Base-by-base conservation (phyloP, 2,113 vertebrate species). In the Isurus oxyrinchus region DNA sequence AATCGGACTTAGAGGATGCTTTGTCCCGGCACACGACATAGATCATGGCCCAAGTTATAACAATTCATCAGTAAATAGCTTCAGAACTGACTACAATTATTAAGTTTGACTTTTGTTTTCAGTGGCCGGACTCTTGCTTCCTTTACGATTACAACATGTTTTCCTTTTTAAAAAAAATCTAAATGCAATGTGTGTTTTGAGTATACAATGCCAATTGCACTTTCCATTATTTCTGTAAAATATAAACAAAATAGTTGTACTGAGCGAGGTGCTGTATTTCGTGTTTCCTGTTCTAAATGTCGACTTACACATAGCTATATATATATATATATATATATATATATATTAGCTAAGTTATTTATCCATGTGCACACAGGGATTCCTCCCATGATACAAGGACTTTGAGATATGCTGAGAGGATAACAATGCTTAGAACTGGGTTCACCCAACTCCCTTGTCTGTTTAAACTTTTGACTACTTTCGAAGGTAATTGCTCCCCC, bases 121-220 rank as follows among this genome's bases (percentile, higher is more conserved):
- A 31, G 55, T 35, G 27, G 4, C 61, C 11, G 59, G 59, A 63
- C 90, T 40, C 16, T n/a, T 91, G 88, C 8, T 55, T 91, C 88
- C 25, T 40, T 94, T 94, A 40, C 61, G 21, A 94, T 63, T 66
- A 61, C 57, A 93, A 55, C 53, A 90, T 57, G 23, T 63, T 88
- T 40, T 59, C 40, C 19, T 88, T 27, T 66, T 19, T 1, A 53
- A 67, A 67, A 90, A 90, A 44, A 21, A 23, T 94, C 90, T 63
- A 94, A 94, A 94, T 94, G 21, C 59, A 94, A 40, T 84, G 16
- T 84, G 40, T 84, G 79, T 63, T 93, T 93, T 40, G 59, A 63
- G 21, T 49, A 90, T 94, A 67, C 67, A 95, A 72, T 95, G 44
- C 94, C 67, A n/a, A 72, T 95, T 95, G 94, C 94, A 95, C 94